Percentiles rank a stretch among this genome's conserved stretches.
phyloP scores from a whole-genome alignment of 2,888 invertebrate genomes.

The Apamea epomidion region DNA sequence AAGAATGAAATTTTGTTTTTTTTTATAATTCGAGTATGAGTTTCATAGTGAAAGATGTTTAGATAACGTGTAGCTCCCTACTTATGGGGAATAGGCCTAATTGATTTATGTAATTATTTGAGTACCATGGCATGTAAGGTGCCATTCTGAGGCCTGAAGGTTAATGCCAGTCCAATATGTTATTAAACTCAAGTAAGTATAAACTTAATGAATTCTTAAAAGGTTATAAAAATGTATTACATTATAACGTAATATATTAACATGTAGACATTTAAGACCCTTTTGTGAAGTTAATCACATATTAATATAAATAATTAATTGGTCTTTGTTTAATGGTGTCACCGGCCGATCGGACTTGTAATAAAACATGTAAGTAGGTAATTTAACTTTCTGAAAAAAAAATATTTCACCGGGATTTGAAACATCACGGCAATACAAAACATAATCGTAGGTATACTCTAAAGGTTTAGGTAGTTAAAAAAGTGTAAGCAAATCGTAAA shows the following conservation, averaged over 20 bases:
- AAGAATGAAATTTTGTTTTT: not conserved
- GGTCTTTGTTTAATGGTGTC: conserved; percentile 15
- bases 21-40: not conserved
- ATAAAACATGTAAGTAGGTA: not conserved
- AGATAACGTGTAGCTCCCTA: not conserved
- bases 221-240: not conserved
- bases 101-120: not conserved
- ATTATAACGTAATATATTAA: conserved; percentile 11
- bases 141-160: not conserved
- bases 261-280: not conserved
- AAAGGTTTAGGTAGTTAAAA: too few relatives aligned
- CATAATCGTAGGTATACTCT: not conserved
- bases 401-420: not conserved
- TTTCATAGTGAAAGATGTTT: not conserved
- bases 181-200: not conserved
- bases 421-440: not conserved
- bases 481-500: too few relatives aligned
- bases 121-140: not conserved
- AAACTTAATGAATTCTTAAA: not conserved
- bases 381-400: not conserved
- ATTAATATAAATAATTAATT: conserved; percentile 11
- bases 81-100: not conserved
- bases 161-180: not conserved
- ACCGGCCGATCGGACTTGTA: not conserved
- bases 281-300: conserved; percentile 13